Evolutionary conservation across 1,140 invertebrate genomes (phyloP).

Genomic region (Camponotus floridanus): DNA sequence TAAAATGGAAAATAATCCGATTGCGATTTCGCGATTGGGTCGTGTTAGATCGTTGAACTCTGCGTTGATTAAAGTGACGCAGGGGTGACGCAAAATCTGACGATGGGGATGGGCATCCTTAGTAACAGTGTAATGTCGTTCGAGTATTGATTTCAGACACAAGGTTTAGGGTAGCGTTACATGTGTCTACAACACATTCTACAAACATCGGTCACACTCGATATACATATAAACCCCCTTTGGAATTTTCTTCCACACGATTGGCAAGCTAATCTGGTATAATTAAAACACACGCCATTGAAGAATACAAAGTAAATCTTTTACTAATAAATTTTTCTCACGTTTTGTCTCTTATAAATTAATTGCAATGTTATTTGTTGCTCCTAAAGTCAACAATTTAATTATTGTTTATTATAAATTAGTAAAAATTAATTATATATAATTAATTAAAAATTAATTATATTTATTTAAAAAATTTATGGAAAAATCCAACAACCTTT

Average conservation of each 20-base stretch:
- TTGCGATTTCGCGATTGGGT: slow-evolving; percentile 5
- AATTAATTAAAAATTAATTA: too few relatives aligned
- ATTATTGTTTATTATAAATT: not conserved
- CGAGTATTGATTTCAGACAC: slow-evolving; percentile 78
- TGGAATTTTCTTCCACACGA: slow-evolving; percentile 34
- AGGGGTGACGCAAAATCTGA: slow-evolving; percentile 65
- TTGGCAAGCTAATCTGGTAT: slow-evolving; percentile 15
- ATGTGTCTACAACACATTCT: slow-evolving; percentile 69
- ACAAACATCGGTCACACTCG: slow-evolving; percentile 68
- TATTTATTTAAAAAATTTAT: not conserved
- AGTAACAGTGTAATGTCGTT: slow-evolving; percentile 78
- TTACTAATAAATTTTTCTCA: not conserved
- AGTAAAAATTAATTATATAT: too few relatives aligned
- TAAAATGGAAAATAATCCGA: not conserved
- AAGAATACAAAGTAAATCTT: not conserved
- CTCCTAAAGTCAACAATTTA: not conserved
- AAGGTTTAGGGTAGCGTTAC: slow-evolving; percentile 75
- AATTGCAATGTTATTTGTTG: not conserved
- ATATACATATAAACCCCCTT: slow-evolving; percentile 5
- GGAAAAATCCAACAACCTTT: not conserved
- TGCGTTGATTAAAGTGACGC: slow-evolving; percentile 30
- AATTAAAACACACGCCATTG: not conserved
- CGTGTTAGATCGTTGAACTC: slow-evolving; percentile 43
- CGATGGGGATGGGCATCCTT: slow-evolving; percentile 76
- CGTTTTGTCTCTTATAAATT: not conserved